phyloP scores from a whole-genome alignment of 2,113 vertebrate genomes.

The Ahaetulla prasina region DNA sequence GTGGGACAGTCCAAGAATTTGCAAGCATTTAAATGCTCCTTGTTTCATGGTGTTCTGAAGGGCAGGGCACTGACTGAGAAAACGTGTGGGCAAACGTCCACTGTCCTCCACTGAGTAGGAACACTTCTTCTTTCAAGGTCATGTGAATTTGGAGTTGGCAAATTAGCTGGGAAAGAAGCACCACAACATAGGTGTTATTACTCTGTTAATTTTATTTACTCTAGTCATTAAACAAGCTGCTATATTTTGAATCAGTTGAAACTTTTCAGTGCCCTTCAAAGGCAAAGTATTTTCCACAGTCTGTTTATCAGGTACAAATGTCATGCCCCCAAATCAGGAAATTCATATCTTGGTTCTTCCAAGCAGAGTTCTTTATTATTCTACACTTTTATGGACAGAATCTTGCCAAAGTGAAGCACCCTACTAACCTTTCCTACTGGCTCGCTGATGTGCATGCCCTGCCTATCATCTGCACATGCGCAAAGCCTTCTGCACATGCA shows the following conservation, averaged over 20 bases:
- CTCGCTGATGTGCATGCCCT: too few species aligned
- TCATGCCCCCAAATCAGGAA: background rate
- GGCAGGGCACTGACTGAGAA: background rate
- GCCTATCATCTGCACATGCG: too few species aligned
- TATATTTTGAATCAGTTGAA: background rate
- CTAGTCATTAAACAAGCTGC: background rate
- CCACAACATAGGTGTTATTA: background rate
- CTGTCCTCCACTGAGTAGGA: background rate
- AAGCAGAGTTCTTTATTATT: background rate
- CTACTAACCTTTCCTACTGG: background rate
- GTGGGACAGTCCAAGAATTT: background rate
- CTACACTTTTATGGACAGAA: background rate
- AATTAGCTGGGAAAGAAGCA: background rate
- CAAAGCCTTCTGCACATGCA: too few species aligned
- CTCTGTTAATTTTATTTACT: background rate
- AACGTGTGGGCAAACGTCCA: background rate
- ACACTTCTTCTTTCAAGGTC: background rate
- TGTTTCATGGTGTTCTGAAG: background rate
- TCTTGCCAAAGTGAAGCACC: background rate
- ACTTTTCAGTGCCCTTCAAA: background rate
- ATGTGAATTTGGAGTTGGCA: background rate
- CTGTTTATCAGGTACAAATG: background rate
- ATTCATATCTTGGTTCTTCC: background rate
- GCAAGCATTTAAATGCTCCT: background rate
- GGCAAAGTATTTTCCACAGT: background rate